Evolutionary conservation across 2,113 vertebrate species (phyloP).

Genomic region (Taurulus bubalis): DNA sequence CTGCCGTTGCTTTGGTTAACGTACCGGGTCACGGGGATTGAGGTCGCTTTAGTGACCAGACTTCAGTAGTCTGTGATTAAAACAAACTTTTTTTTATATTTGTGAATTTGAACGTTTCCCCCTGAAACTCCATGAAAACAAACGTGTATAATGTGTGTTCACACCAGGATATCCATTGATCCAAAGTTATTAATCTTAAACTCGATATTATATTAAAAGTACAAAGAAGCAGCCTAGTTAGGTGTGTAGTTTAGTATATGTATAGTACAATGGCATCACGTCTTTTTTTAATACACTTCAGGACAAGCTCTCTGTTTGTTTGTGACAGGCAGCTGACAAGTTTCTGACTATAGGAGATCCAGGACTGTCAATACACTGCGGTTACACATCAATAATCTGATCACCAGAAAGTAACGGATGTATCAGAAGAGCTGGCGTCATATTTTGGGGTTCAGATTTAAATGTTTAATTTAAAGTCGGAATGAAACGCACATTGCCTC

Average conservation of each 20-base stretch:
- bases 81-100: too few relatives aligned
- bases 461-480: too few relatives aligned
- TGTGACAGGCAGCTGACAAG: background rate
- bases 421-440: background rate
- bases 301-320: background rate
- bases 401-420: background rate
- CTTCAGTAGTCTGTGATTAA: background rate
- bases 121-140: background rate
- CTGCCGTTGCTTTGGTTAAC: background rate
- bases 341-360: background rate
- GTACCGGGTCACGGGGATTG: background rate
- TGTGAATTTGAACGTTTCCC: background rate
- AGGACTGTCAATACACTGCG: background rate
- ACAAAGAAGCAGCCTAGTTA: background rate
- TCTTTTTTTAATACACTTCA: background rate
- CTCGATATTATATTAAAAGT: background rate
- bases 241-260: background rate
- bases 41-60: background rate
- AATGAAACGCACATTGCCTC: background rate
- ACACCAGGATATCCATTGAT: background rate
- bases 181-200: background rate
- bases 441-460: background rate
- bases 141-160: background rate
- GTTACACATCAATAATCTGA: background rate
- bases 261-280: background rate